Conservation (phyloP, 2,888 invertebrate genomes). For the Athalia circularis region DNA sequence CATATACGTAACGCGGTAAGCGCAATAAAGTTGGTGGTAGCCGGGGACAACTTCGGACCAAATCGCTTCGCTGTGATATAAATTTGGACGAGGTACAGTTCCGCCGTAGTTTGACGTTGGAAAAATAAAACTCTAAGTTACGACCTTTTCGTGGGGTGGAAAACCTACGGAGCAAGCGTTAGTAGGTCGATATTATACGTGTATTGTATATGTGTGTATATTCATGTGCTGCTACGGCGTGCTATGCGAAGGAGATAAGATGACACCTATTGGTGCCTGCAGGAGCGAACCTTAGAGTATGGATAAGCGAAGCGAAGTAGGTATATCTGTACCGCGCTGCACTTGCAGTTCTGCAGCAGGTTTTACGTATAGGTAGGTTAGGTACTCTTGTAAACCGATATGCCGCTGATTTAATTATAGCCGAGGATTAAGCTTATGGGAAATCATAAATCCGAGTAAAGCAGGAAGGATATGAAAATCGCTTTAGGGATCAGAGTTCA, state of each 20-base stretch:
- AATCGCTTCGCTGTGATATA: constrained; percentile 33
- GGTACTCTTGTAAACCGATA: neutral
- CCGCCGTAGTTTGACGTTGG: constrained; percentile 28
- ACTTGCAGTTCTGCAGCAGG: too few species aligned
- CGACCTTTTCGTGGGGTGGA: constrained; percentile 6
- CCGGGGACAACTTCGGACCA: constrained; percentile 35
- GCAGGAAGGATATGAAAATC: neutral
- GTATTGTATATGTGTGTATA: neutral
- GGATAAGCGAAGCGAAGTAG: too few species aligned
- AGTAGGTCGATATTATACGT: neutral
- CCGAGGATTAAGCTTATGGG: constrained; percentile 1
- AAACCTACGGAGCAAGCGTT: neutral
- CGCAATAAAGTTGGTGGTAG: constrained; percentile 28
- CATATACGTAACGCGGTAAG: neutral
- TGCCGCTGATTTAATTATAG: neutral
- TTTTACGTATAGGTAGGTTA: too few species aligned
- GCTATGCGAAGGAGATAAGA: constrained; percentile 27
- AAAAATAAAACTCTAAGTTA: constrained; percentile 40
- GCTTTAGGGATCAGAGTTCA: neutral
- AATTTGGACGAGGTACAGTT: constrained; percentile 31
- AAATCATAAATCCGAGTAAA: constrained; percentile 15
- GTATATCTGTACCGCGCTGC: too few species aligned
- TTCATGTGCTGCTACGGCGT: neutral
- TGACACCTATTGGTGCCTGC: neutral
- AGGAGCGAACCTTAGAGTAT: too few species aligned